Evolutionary conservation across 1,140 invertebrate genomes (phyloP).

Genomic region (Colletes gigas): DNA sequence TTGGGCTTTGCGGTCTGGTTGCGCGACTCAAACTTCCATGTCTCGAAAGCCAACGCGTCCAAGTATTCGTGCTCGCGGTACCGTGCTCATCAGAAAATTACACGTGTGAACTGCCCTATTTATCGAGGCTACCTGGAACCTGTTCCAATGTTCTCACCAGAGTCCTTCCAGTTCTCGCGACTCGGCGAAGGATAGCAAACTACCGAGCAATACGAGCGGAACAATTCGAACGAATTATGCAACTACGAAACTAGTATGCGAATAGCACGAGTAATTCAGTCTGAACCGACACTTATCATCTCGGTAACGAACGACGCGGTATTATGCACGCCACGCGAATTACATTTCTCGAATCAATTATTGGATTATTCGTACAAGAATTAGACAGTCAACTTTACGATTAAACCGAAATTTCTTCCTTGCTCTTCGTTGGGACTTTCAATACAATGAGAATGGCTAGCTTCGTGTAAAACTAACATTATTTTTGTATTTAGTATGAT

Average conservation of each 20-base stretch:
- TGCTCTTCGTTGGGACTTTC: no score
- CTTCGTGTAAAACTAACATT: no score
- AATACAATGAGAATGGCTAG: no score
- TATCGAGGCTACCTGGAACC: not conserved
- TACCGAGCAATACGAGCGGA: not conserved
- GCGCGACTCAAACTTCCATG: not conserved
- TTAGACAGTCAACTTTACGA: no score
- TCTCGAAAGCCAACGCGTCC: no score
- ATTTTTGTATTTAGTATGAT: no score
- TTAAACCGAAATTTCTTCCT: no score
- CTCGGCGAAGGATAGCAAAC: not conserved
- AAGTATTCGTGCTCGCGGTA: not conserved
- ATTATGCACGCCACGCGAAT: not conserved
- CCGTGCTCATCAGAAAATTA: constrained; percentile 1
- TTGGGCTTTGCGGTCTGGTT: not conserved
- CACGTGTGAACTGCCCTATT: constrained; percentile 3
- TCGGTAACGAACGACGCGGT: no score
- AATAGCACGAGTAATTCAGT: not conserved
- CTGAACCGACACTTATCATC: not conserved
- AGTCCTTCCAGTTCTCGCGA: not conserved
- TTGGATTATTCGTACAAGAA: no score
- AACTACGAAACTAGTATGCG: not conserved
- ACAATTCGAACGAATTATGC: not conserved
- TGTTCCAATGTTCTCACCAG: not conserved
- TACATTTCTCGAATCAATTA: no score